These are phyloP conservation scores for Spinus olivaceus DNA, from an alignment of 2,797 vertebrate genomes.

Conservation along the genomic window DNA sequence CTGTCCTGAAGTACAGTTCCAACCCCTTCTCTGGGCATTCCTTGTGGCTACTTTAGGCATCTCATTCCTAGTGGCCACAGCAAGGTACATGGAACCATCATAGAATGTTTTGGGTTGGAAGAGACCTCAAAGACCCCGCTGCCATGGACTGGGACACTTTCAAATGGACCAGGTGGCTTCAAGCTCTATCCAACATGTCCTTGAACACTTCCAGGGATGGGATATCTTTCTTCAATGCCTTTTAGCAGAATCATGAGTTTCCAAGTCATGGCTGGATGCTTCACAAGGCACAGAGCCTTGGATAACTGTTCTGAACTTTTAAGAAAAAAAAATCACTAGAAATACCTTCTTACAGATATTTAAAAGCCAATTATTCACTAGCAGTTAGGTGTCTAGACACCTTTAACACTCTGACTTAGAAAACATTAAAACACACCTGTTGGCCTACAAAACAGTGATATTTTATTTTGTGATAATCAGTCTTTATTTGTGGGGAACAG, in stretches of 20 bases:
- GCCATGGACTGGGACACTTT: background rate
- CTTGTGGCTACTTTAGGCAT: background rate
- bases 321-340: background rate
- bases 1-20: background rate
- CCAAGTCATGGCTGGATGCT: background rate
- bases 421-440: background rate
- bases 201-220: background rate
- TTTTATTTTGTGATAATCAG: background rate
- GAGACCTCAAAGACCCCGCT: background rate
- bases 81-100: rapidly evolving
- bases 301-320: background rate
- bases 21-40: background rate
- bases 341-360: background rate
- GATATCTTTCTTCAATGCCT: background rate
- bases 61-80: background rate
- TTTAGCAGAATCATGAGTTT: background rate
- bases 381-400: background rate
- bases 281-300: background rate
- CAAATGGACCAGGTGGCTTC: background rate
- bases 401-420: background rate
- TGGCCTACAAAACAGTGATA: background rate
- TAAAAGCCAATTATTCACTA: background rate
- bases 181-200: background rate
- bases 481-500: background rate
- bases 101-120: background rate